These are phyloP conservation scores for Ptychadena robeensis DNA, from an alignment of 2,797 vertebrate species.

Conservation along the genomic window DNA sequence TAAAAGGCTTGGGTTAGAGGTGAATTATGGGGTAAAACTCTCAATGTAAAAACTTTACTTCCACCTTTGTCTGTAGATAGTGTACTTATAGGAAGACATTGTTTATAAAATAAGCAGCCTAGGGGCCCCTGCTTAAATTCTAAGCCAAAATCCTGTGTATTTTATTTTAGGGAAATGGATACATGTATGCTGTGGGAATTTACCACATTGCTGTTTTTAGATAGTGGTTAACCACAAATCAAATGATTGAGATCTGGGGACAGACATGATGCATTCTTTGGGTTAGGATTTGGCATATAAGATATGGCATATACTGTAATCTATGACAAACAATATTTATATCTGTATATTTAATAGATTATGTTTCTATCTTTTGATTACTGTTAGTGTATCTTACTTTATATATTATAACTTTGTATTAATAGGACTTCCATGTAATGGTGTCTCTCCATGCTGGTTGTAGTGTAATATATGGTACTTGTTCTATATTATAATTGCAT, in stretches of 20 bases:
- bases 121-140: not conserved
- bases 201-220: not conserved
- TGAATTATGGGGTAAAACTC: too few relatives aligned
- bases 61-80: too few relatives aligned
- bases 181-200: not conserved
- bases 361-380: not conserved
- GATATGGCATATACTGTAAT: too few relatives aligned
- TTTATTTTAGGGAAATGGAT: not conserved
- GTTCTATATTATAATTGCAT: too few relatives aligned
- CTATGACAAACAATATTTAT: too few relatives aligned
- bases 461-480: not conserved
- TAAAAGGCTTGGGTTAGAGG: too few relatives aligned
- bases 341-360: not conserved
- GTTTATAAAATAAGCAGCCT: not conserved
- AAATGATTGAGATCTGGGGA: not conserved
- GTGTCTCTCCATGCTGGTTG: not conserved
- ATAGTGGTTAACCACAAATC: not conserved
- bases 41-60: too few relatives aligned
- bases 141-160: not conserved
- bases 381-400: not conserved
- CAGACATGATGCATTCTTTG: not conserved
- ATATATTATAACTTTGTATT: not conserved
- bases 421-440: too few relatives aligned
- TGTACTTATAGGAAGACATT: not conserved
- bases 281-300: too few relatives aligned